A percentile compares a stretch with the other conserved stretches of the same genome.
These are phyloP conservation scores for Sepiola atlantica DNA, from an alignment of 2,888 invertebrate genomes.

Conservation along the genomic window DNA sequence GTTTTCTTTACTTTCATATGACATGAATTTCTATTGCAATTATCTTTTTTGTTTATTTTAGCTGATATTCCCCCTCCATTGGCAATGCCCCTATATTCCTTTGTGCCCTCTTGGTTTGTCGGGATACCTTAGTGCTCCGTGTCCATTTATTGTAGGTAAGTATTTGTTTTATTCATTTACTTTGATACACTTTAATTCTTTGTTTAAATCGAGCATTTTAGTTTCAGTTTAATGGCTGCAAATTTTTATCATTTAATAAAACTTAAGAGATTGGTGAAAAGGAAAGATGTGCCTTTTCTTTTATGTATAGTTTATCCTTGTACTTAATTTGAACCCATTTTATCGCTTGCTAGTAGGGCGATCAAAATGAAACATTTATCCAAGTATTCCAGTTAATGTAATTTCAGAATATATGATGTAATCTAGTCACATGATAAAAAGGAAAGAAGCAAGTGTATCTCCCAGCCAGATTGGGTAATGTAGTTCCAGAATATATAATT, in stretches of 20 bases:
- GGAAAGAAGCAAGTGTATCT: too few species aligned
- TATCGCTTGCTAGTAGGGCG: too few species aligned
- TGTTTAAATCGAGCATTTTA: background rate
- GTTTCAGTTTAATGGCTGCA: background rate
- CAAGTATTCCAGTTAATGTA: too few species aligned
- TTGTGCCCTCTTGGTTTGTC: conserved; percentile 95
- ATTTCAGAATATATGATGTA: too few species aligned
- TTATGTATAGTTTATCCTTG: background rate
- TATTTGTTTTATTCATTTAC: conserved; percentile 39
- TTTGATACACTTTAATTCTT: too few species aligned
- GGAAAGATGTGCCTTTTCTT: background rate
- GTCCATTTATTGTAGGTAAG: conserved; percentile 92
- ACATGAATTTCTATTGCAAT: too few species aligned
- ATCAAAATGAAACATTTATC: too few species aligned
- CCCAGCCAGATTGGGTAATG: too few species aligned
- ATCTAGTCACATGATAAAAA: too few species aligned
- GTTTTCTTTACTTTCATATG: too few species aligned
- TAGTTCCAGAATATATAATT: too few species aligned
- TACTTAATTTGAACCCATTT: too few species aligned
- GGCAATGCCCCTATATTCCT: conserved; percentile 99
- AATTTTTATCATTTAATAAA: background rate
- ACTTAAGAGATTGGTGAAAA: background rate
- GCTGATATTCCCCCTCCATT: conserved; percentile 97
- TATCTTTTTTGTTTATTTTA: conserved; percentile 65
- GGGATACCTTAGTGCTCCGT: conserved; percentile 96